A percentile compares a stretch with the other conserved stretches of the same genome.
Evolutionary conservation across 2,113 vertebrate species (phyloP).

Genomic region (Manacus vitellinus): DNA sequence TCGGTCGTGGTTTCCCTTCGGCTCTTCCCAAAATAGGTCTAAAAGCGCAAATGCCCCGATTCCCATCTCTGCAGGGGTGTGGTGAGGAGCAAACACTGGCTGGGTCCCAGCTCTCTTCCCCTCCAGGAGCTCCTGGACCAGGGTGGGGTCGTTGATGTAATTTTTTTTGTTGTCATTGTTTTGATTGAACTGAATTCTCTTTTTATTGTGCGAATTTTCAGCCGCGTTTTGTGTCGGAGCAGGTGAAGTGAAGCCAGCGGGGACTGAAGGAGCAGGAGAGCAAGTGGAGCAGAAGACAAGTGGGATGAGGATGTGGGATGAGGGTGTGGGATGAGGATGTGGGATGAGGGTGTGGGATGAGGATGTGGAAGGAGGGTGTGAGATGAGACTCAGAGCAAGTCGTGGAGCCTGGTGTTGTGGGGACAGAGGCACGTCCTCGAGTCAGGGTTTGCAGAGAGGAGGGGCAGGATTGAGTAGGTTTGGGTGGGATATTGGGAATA

Average conservation of each 20-base stretch:
- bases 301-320: background rate
- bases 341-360: background rate
- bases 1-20: background rate
- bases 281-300: background rate
- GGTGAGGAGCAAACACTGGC: background rate
- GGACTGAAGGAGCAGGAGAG: too few species aligned
- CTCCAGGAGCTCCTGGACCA: background rate
- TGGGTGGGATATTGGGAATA: background rate
- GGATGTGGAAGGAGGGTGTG: background rate
- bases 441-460: background rate
- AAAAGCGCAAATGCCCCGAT: background rate
- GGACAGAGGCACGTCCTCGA: background rate
- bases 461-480: background rate
- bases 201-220: background rate
- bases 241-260: accelerated
- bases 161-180: background rate
- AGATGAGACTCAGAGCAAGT: background rate
- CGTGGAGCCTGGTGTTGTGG: accelerated
- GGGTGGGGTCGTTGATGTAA: background rate
- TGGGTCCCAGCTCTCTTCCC: background rate
- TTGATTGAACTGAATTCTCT: background rate
- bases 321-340: background rate
- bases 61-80: background rate
- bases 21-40: background rate
- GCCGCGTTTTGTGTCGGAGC: accelerated